Base-by-base conservation (phyloP, 2,113 vertebrate species). In the Percina caprodes region DNA sequence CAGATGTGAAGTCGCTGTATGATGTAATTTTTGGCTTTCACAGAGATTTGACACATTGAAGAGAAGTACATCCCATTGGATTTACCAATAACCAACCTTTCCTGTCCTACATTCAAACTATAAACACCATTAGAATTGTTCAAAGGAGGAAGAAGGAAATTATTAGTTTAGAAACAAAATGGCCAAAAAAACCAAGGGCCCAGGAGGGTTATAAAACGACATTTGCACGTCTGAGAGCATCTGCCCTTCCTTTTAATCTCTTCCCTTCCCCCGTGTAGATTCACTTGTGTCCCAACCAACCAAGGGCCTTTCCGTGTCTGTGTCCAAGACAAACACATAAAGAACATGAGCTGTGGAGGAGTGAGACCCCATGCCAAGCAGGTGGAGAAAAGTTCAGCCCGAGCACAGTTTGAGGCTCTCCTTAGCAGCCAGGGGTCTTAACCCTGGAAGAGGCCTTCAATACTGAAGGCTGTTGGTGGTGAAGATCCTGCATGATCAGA, bases 301-400 rank as follows among this genome's bases (percentile, higher is more conserved):
- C 35, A 65, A 79, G 78, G 82, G 79, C 70, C 79, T 91, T 93
- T 94, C 92, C 86, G 79, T 23, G 55, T 86, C 77, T 13, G 62
- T 8, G 39, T 93, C 95, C 94, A 95, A 95, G 74, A 94, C 86
- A 95, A 95, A 95, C 95, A 94, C 85, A 87, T 88, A 85, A 92
- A 93, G 88, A 93, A 84, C 86, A 56, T 58, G 88, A 88, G 88
- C 91, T 89, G 71, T 69, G 75, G 90, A 87, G 81, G 69, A 92
- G 86, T 13, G n/a, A 19, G 90, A 90, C 89, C 88, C 74, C 91
- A 86, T 90, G 89, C 88, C 90, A 92, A 88, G 77, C 86, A n/a
- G 60, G 69, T 66, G 45, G 81, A 87, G 83, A 83, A 71, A 63
- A 75, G 90, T 76, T 80, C 55, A 79, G 75, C 51, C 67, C 14